Percentiles rank a stretch among this genome's conserved stretches.
phyloP scores from a whole-genome alignment of 2,797 vertebrate genomes.

The Gymnothorax reevesii region DNA sequence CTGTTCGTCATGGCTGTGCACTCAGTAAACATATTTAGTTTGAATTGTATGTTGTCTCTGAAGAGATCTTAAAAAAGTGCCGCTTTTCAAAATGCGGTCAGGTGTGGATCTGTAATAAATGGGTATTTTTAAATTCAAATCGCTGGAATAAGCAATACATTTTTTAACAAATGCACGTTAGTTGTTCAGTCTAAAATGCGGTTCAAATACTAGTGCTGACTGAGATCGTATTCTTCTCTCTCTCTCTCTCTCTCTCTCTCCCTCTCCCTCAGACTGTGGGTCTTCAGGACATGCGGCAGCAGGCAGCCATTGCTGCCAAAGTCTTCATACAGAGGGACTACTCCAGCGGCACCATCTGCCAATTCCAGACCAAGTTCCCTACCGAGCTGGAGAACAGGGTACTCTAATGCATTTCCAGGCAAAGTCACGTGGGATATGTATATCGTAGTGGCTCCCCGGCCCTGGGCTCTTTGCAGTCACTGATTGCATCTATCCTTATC shows the following conservation, averaged over 20 bases:
- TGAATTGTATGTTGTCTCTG: not conserved
- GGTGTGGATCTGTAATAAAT: not conserved
- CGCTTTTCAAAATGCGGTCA: not conserved
- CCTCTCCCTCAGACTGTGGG: constrained; percentile 70
- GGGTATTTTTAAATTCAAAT: not conserved
- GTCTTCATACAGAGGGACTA: constrained; percentile 95
- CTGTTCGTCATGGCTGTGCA: no score
- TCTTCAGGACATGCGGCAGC: constrained; percentile 86
- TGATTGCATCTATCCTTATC: no score
- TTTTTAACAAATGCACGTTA: not conserved
- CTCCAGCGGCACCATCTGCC: constrained; percentile 89
- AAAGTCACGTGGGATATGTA: not conserved
- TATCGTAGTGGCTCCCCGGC: not conserved
- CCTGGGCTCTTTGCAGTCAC: no score
- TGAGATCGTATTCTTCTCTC: not conserved
- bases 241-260: no score
- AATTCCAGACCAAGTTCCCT: constrained; percentile 95
- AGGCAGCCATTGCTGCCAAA: constrained; percentile 85
- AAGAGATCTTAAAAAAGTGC: not conserved
- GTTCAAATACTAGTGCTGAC: not conserved
- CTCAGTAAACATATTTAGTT: not conserved
- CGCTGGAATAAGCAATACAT: not conserved
- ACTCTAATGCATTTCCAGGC: constrained; percentile 11
- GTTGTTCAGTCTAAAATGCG: not conserved
- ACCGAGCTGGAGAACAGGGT: constrained; percentile 90